phyloP scores from a whole-genome alignment of 2,113 vertebrate genomes.

The Dromas ardeola region DNA sequence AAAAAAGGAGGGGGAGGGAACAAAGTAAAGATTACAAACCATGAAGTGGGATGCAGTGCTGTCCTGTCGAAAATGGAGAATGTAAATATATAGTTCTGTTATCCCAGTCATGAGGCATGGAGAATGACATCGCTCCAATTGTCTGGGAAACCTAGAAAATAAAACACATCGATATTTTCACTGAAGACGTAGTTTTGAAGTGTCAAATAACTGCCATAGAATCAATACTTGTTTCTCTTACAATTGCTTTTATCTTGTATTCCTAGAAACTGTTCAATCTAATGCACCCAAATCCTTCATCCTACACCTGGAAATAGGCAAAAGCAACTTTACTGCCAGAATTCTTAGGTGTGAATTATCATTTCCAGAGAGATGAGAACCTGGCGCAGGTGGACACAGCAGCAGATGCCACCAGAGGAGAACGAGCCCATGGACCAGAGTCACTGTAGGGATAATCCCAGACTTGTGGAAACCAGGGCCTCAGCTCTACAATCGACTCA shows the following conservation, averaged over 20 bases:
- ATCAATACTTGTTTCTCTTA: not conserved
- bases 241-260: not conserved
- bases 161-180: not conserved
- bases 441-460: rapidly evolving
- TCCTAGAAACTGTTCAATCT: not conserved
- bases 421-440: not conserved
- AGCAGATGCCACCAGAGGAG: not conserved
- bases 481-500: not conserved
- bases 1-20: not conserved
- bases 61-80: slow-evolving; percentile 86
- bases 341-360: not conserved
- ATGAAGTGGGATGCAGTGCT: slow-evolving; percentile 88
- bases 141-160: slow-evolving; percentile 73
- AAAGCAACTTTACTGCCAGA: not conserved
- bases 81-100: slow-evolving; percentile 79
- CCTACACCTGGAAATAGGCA: not conserved
- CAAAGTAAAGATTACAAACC: slow-evolving; percentile 73
- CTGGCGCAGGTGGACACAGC: rapidly evolving
- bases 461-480: not conserved
- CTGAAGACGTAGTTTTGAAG: not conserved
- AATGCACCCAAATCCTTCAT: not conserved
- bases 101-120: slow-evolving; percentile 85
- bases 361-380: not conserved
- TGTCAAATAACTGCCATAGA: not conserved
- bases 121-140: slow-evolving; percentile 73